These are phyloP conservation scores for Xestia rhomboidea DNA, from an alignment of 2,888 invertebrate genomes.

Conservation along the genomic window DNA sequence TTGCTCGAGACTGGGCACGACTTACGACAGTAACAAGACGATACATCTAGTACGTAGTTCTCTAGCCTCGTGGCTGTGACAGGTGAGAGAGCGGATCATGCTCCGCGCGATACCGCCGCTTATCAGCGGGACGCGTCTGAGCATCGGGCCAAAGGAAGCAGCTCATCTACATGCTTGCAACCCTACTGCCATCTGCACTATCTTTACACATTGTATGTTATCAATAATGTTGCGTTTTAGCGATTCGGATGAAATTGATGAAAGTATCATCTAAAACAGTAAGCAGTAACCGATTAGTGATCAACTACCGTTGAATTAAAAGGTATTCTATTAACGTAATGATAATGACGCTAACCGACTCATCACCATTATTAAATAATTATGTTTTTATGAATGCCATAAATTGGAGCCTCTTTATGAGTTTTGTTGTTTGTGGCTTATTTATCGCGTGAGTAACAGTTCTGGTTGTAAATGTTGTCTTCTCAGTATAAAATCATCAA, in stretches of 20 bases:
- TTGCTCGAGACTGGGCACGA: not conserved
- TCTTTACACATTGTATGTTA: conserved; percentile 8
- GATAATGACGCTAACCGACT: not conserved
- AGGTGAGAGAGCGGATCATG: conserved; percentile 46
- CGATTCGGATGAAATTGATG: not conserved
- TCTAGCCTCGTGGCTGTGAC: conserved; percentile 43
- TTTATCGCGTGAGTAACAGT: not conserved
- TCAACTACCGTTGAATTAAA: conserved; percentile 9
- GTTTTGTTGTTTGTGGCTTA: not conserved
- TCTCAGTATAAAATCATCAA: not conserved
- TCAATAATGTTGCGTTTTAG: not conserved
- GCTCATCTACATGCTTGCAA: conserved; percentile 42
- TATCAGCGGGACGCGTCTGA: conserved; percentile 20
- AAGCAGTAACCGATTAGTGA: conserved; percentile 8
- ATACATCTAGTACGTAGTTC: not conserved
- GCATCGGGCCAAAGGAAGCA: conserved; percentile 43
- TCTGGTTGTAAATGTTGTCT: not conserved
- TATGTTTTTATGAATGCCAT: conserved; percentile 2
- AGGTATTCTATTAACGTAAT: conserved; percentile 10
- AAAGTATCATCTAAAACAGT: not conserved
- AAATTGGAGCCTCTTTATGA: not conserved
- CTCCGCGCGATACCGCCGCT: conserved; percentile 34
- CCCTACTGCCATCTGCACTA: conserved; percentile 17
- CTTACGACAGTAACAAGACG: conserved; percentile 48
- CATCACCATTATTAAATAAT: conserved; percentile 6